Evolutionary conservation across 1,140 invertebrate genomes (phyloP).

Genomic region (Apocrypta bakeri): DNA sequence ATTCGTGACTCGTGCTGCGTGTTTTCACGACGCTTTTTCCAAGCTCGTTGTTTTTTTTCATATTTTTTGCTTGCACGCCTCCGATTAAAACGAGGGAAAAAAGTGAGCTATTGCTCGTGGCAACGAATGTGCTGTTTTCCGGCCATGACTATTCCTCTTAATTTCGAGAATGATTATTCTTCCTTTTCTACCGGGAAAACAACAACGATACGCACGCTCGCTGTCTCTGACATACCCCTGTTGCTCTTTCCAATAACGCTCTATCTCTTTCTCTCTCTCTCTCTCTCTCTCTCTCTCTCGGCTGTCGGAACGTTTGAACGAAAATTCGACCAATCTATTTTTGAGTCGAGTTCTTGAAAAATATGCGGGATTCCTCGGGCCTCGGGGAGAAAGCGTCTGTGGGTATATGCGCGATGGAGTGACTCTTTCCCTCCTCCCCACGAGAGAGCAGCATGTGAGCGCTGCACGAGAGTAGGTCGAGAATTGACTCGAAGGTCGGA

Average conservation of each 20-base stretch:
- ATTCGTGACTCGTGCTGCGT: constrained; percentile 12
- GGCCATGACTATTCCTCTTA: constrained; percentile 28
- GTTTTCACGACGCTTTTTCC: not conserved
- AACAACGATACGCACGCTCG: not conserved
- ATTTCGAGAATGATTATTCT: constrained; percentile 15
- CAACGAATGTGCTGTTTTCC: constrained; percentile 18
- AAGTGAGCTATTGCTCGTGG: constrained; percentile 27
- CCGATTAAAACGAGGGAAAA: not conserved
- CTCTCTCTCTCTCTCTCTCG: no score
- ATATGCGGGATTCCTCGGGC: not conserved
- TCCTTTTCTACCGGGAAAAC: constrained; percentile 7
- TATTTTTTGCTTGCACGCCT: not conserved
- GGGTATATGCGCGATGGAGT: not conserved
- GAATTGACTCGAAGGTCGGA: constrained; percentile 40
- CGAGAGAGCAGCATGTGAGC: not conserved
- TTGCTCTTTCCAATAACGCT: not conserved
- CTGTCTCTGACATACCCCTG: no score
- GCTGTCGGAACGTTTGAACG: not conserved
- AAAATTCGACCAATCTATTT: not conserved
- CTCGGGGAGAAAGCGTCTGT: constrained; percentile 1
- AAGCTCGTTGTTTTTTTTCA: constrained; percentile 8
- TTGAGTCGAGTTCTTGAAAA: not conserved
- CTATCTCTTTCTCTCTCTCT: no score
- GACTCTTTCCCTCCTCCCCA: not conserved
- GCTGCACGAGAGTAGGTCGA: not conserved